Evolutionary conservation across 2,888 invertebrate genomes (phyloP).

Genomic region (Calliphora vomitoria): DNA sequence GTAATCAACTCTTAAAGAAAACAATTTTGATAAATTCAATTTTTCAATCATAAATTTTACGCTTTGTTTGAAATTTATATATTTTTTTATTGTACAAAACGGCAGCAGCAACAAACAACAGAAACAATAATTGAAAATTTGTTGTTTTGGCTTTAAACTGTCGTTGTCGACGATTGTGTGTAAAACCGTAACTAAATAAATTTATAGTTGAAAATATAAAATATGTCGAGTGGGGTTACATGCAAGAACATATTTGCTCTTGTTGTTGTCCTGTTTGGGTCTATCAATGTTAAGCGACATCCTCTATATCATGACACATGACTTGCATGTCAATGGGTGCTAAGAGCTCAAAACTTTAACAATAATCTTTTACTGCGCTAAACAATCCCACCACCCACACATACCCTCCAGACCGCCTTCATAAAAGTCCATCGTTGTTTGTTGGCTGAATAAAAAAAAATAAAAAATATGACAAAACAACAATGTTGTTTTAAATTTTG

Average conservation of each 20-base stretch:
- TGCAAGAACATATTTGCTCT: conserved; percentile 58
- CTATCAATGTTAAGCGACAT: conserved; percentile 81
- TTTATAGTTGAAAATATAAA: conserved; percentile 78
- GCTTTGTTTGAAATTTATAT: conserved; percentile 79
- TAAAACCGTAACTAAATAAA: conserved; percentile 77
- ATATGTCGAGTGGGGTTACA: conserved; percentile 74
- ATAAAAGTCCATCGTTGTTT: conserved; percentile 11
- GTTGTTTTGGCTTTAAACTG: conserved; percentile 62
- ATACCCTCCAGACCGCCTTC: conserved; percentile 13
- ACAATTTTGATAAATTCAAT: conserved; percentile 79
- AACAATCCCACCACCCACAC: conserved; percentile 37
- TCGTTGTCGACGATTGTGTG: conserved; percentile 54
- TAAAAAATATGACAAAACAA: conserved; percentile 73
- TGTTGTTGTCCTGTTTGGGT: conserved; percentile 72
- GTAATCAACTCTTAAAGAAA: conserved; percentile 19
- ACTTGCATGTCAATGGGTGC: conserved; percentile 81
- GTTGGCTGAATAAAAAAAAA: conserved; percentile 9
- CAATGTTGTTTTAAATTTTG: conserved; percentile 81
- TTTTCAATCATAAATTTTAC: conserved; percentile 82
- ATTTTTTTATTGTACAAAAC: conserved; percentile 30
- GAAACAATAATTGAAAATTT: conserved; percentile 64
- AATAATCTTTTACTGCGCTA: conserved; percentile 70
- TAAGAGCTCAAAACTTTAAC: conserved; percentile 74
- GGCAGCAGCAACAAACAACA: conserved; percentile 1
- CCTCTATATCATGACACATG: conserved; percentile 80